Conservation (phyloP, 2,797 vertebrate genomes). For the Epinephelus coioides region DNA sequence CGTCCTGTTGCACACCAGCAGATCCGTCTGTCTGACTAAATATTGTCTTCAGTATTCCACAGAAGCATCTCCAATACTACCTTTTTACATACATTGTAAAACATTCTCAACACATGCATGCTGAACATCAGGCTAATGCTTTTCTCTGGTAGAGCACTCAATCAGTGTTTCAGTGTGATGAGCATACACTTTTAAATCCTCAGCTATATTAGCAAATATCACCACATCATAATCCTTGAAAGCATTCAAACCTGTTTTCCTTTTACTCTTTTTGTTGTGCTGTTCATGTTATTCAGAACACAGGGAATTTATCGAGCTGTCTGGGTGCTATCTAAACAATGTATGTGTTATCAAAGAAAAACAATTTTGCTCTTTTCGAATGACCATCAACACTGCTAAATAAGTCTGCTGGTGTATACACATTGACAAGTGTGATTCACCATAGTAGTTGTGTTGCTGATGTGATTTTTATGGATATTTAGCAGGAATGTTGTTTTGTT, state of each 20-base stretch:
- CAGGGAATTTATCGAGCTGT: slow-evolving; percentile 2
- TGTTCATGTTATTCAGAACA: slow-evolving; percentile 10
- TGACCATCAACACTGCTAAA: too few relatives aligned
- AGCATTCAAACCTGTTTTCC: neutral
- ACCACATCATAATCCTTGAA: neutral
- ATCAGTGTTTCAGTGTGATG: neutral
- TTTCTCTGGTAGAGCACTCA: neutral
- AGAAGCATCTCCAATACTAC: neutral
- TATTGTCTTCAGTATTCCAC: neutral
- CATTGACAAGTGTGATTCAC: too few relatives aligned
- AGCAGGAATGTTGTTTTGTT: too few relatives aligned
- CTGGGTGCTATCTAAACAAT: neutral
- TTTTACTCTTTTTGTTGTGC: neutral
- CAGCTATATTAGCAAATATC: neutral
- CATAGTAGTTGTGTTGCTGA: too few relatives aligned
- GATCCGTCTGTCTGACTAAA: neutral
- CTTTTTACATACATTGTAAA: neutral
- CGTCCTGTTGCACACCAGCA: neutral
- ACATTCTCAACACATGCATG: neutral
- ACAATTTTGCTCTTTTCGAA: neutral
- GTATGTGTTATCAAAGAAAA: neutral
- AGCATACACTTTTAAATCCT: neutral
- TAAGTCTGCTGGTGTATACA: too few relatives aligned
- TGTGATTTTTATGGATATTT: too few relatives aligned
- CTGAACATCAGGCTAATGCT: neutral